A percentile compares a stretch with the other conserved stretches of the same genome.
phyloP scores from a whole-genome alignment of 1,140 invertebrate genomes.

The Hormaphis cornu region DNA sequence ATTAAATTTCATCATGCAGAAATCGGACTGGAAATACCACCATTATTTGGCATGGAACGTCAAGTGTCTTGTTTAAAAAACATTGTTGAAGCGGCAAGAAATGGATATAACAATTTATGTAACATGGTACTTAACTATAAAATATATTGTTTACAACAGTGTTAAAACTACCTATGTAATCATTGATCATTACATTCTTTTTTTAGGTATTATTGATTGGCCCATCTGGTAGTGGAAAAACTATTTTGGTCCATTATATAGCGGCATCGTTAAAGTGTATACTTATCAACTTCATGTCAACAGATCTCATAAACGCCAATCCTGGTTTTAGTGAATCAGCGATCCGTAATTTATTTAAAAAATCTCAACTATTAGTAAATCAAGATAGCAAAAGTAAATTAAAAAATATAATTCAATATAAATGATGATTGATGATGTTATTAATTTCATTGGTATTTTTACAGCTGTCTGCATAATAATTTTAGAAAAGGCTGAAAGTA shows the following conservation, averaged over 20 bases:
- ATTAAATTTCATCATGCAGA: conserved; percentile 1
- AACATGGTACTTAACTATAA: conserved; percentile 7
- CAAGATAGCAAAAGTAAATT: conserved; percentile 35
- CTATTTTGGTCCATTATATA: conserved; percentile 34
- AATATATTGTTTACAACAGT: neutral
- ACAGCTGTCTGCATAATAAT: conserved; percentile 34
- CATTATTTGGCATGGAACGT: neutral
- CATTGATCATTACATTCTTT: neutral
- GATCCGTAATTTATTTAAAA: conserved; percentile 42
- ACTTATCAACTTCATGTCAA: conserved; percentile 33
- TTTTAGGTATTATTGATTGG: conserved; percentile 37
- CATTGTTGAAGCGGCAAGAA: neutral
- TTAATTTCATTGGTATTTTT: neutral
- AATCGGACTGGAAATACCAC: conserved; percentile 1
- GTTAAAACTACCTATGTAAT: neutral
- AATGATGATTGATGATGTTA: too few species aligned
- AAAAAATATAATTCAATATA: conserved; percentile 17
- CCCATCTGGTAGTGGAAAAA: conserved; percentile 38
- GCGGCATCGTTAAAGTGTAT: conserved; percentile 30
- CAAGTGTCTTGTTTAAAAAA: neutral
- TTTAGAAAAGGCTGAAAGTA: conserved; percentile 36
- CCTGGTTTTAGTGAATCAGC: conserved; percentile 44
- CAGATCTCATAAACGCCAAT: conserved; percentile 36
- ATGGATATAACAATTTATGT: neutral
- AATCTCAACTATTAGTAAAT: conserved; percentile 40